Evolutionary conservation across 1,140 invertebrate genomes (phyloP).

Genomic region (Saccostrea cuccullata): DNA sequence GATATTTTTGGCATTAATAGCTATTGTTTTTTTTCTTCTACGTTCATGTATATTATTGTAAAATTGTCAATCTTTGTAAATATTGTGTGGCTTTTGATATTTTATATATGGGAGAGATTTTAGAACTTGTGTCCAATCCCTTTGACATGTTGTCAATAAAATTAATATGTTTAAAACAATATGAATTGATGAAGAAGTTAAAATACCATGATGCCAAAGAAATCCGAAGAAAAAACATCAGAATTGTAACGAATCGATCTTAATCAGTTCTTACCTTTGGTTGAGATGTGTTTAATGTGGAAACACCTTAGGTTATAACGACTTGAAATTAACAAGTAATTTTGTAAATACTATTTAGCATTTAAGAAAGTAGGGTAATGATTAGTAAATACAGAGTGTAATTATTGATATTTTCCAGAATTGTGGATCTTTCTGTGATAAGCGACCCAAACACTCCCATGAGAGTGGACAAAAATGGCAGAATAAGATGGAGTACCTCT

Average conservation of each 20-base stretch:
- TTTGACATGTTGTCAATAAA: too few species aligned
- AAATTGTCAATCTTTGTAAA: too few species aligned
- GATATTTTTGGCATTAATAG: too few species aligned
- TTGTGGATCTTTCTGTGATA: constrained; percentile 40
- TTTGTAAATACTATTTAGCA: neutral
- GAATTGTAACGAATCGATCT: neutral
- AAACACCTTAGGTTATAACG: neutral
- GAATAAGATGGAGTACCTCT: constrained; percentile 42
- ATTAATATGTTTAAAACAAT: too few species aligned
- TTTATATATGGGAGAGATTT: too few species aligned
- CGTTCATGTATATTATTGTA: too few species aligned
- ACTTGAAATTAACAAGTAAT: neutral
- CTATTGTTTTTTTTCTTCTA: too few species aligned
- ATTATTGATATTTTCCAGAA: constrained; percentile 34
- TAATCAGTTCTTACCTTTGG: neutral
- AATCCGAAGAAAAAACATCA: neutral
- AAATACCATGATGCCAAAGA: too few species aligned
- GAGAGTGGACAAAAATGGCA: constrained; percentile 26
- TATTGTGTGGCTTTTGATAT: too few species aligned
- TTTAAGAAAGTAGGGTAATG: neutral
- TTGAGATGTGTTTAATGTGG: neutral
- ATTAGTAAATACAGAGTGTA: neutral
- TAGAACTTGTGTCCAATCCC: too few species aligned
- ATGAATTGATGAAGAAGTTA: too few species aligned
- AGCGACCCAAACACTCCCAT: constrained; percentile 42